Evolutionary conservation across 2,888 invertebrate genomes (phyloP).

Genomic region (Odontocerum albicorne): DNA sequence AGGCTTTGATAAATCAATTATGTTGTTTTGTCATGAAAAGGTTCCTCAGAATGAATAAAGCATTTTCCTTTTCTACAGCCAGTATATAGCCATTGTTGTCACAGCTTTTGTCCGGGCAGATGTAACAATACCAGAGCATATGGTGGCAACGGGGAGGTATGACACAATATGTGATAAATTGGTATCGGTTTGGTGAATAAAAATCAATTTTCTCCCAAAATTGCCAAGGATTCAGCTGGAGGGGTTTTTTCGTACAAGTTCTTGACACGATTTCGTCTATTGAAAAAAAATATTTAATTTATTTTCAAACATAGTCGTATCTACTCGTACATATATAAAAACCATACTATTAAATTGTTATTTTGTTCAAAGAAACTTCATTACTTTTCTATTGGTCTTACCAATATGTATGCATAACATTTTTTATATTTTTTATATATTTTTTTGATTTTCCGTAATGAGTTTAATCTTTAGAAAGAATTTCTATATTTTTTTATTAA

Average conservation of each 20-base stretch:
- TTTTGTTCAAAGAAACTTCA: no score
- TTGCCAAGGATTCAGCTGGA: not conserved
- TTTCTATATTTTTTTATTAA: no score
- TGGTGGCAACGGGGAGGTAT: constrained; percentile 15
- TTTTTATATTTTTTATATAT: no score
- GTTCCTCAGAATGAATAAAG: constrained; percentile 22
- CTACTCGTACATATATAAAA: no score
- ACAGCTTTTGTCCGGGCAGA: constrained; percentile 22
- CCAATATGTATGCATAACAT: no score
- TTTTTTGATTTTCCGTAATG: no score
- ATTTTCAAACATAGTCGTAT: not conserved
- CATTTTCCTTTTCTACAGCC: constrained; percentile 20
- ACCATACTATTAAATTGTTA: no score
- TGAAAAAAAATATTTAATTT: not conserved
- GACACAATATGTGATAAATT: constrained; percentile 26
- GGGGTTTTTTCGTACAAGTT: not conserved
- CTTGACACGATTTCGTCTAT: not conserved
- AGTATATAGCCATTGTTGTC: constrained; percentile 15
- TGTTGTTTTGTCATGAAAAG: constrained; percentile 14
- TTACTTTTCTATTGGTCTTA: no score
- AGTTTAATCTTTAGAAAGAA: no score
- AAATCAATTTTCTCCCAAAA: constrained; percentile 21
- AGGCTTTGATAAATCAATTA: constrained; percentile 30
- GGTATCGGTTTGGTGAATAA: constrained; percentile 22
- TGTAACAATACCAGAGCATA: constrained; percentile 19